phyloP scores from a whole-genome alignment of 1,140 invertebrate genomes.

The Rhizoglyphus robini region DNA sequence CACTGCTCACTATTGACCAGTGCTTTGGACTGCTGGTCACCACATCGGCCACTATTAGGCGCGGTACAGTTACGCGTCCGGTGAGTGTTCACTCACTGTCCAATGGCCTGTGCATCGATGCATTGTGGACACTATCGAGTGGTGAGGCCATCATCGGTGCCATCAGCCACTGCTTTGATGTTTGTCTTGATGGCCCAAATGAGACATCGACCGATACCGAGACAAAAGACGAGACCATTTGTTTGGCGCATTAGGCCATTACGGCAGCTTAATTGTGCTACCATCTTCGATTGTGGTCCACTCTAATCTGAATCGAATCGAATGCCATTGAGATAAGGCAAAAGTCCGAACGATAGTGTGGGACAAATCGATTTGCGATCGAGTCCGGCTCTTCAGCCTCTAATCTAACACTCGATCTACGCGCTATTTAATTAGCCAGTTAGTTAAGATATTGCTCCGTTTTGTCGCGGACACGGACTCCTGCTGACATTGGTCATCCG shows the following conservation, averaged over 20 bases:
- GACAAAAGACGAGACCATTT: neutral
- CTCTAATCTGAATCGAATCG: constrained; percentile 12
- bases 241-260: neutral
- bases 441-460: neutral
- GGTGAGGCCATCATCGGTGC: too few species aligned
- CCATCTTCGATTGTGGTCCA: neutral
- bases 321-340: constrained; percentile 7
- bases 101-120: too few species aligned
- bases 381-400: neutral
- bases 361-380: constrained; percentile 1
- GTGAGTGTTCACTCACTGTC: too few species aligned
- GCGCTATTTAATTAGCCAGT: neutral
- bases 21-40: too few species aligned
- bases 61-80: too few species aligned
- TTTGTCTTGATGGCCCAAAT: constrained; percentile 15
- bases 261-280: neutral
- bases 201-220: neutral
- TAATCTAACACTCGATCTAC: neutral
- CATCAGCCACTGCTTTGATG: neutral
- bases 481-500: too few species aligned
- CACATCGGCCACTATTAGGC: too few species aligned
- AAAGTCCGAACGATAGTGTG: neutral
- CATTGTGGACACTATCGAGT: too few species aligned
- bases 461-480: too few species aligned
- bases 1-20: too few species aligned